phyloP scores from a whole-genome alignment of 2,797 vertebrate genomes.

The Margarornis squamiger region DNA sequence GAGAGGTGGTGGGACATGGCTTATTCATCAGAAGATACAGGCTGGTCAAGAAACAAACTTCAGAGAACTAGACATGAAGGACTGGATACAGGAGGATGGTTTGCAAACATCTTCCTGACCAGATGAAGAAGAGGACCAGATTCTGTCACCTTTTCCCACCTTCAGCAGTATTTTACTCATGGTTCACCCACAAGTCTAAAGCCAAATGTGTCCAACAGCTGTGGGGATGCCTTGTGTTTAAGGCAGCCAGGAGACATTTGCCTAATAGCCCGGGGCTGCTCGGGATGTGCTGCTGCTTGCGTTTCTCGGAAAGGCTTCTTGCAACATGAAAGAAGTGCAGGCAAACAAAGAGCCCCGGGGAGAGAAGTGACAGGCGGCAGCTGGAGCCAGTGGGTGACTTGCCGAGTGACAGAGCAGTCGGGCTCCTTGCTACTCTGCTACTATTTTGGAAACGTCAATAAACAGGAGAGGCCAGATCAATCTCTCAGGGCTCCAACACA shows the following conservation, averaged over 20 bases:
- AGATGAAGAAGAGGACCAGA: neutral
- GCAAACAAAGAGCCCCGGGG: slow-evolving; percentile 14
- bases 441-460: slow-evolving; percentile 65
- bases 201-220: neutral
- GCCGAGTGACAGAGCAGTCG: slow-evolving; percentile 43
- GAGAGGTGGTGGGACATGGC: neutral
- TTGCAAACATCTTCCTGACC: neutral
- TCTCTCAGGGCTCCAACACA: neutral
- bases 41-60: neutral
- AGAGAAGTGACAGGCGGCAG: slow-evolving; percentile 52
- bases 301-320: slow-evolving; percentile 41
- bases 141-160: neutral
- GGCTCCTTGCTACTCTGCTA: neutral
- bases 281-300: neutral
- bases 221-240: neutral
- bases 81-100: neutral
- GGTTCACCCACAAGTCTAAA: neutral
- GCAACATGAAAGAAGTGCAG: slow-evolving; percentile 2
- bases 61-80: neutral
- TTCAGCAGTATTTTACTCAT: neutral
- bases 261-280: neutral
- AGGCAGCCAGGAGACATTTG: neutral
- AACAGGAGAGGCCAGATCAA: slow-evolving; percentile 46
- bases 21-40: neutral
- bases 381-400: slow-evolving; percentile 13